Percentiles rank a stretch among this genome's conserved stretches.
Conservation (phyloP, 2,113 vertebrate species). For the Antechinus flavipes region DNA sequence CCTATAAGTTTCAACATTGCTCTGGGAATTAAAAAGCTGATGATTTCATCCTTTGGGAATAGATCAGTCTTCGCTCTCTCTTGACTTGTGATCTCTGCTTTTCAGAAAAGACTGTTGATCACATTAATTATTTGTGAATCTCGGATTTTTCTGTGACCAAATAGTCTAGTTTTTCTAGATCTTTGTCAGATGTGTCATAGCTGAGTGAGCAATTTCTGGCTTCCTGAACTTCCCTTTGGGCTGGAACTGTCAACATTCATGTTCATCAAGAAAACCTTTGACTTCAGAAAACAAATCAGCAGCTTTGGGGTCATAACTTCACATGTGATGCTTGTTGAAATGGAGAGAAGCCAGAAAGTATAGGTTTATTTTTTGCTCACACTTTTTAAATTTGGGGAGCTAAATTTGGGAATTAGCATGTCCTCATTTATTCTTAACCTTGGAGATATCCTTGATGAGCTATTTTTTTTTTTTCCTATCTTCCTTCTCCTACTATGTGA, state of each 20-base stretch:
- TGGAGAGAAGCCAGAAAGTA: neutral
- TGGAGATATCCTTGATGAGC: neutral
- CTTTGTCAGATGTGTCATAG: constrained; percentile 56
- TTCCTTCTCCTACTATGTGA: neutral
- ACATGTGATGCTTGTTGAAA: neutral
- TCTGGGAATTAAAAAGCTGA: neutral
- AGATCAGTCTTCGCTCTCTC: constrained; percentile 3
- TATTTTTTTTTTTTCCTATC: constrained; percentile 18
- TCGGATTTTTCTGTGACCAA: constrained; percentile 35
- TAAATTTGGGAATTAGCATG: constrained; percentile 8
- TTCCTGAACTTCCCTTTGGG: constrained; percentile 56
- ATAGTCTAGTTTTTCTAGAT: constrained; percentile 53
- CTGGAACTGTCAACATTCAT: constrained; percentile 62
- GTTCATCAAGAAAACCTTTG: constrained; percentile 44
- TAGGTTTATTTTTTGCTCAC: neutral
- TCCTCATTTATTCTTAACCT: constrained; percentile 16
- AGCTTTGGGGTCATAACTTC: constrained; percentile 49
- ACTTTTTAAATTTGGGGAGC: constrained; percentile 26
- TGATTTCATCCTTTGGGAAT: neutral
- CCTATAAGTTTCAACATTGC: neutral
- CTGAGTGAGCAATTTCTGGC: constrained; percentile 54
- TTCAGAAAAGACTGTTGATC: constrained; percentile 56
- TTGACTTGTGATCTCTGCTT: constrained; percentile 8
- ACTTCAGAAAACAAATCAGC: constrained; percentile 42
- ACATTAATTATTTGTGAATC: constrained; percentile 41